Evolutionary conservation across 2,888 invertebrate species (phyloP).

Genomic region (Junonia oenone): DNA sequence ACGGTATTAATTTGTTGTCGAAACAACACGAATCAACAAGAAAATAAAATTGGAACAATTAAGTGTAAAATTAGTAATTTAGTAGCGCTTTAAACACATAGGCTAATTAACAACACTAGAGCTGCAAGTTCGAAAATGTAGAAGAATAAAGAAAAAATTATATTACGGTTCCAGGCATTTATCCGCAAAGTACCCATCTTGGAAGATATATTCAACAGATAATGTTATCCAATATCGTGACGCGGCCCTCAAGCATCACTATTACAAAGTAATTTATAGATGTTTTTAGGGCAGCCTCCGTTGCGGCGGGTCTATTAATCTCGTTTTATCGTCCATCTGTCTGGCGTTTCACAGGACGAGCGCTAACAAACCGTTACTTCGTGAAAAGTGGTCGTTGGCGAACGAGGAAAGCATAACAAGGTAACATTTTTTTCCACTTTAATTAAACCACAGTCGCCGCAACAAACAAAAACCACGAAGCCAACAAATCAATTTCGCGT

Average conservation of each 20-base stretch:
- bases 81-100: too few species aligned
- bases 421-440: conserved; percentile 36
- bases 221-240: conserved; percentile 19
- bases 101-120: too few species aligned
- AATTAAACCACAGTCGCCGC: conserved; percentile 63
- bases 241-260: conserved; percentile 28
- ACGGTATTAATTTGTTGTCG: too few species aligned
- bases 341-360: conserved; percentile 21
- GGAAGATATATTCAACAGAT: conserved; percentile 17
- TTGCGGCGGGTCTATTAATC: conserved; percentile 33
- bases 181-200: conserved; percentile 6
- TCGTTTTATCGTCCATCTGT: conserved; percentile 35
- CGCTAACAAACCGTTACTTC: conserved; percentile 27
- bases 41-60: too few species aligned
- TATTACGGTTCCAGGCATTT: not conserved
- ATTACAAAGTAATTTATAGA: conserved; percentile 35
- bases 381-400: conserved; percentile 25
- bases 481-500: conserved; percentile 73
- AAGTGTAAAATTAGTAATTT: too few species aligned
- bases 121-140: too few species aligned
- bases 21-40: too few species aligned
- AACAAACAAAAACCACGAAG: conserved; percentile 59
- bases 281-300: conserved; percentile 33
- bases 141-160: too few species aligned
- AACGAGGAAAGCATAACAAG: conserved; percentile 29